Percentiles rank a stretch among this genome's conserved stretches.
Evolutionary conservation across 2,113 vertebrate species (phyloP).

Genomic region (Pimephales promelas): DNA sequence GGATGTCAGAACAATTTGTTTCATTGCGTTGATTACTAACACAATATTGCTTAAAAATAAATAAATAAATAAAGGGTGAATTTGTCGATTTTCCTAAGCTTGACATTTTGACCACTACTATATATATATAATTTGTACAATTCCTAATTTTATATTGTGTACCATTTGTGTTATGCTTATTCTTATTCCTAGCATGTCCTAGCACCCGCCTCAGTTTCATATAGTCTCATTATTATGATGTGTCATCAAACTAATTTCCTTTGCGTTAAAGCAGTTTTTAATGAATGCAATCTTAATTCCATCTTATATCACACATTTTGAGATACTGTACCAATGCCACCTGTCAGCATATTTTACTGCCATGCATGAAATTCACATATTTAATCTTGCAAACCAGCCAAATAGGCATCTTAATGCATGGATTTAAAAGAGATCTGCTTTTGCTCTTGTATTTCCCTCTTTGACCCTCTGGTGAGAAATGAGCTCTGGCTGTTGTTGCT

Average conservation of each 20-base stretch:
- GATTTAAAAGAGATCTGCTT: slow-evolving; percentile 16
- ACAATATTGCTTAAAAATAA: no score
- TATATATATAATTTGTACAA: not conserved
- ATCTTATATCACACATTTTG: slow-evolving; percentile 27
- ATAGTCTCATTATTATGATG: not conserved
- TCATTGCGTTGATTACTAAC: no score
- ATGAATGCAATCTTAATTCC: slow-evolving; percentile 4
- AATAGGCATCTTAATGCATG: not conserved
- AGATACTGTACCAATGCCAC: not conserved
- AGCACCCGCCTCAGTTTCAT: not conserved
- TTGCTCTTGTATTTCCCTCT: not conserved
- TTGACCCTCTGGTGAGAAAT: slow-evolving; percentile 6
- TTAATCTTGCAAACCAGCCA: slow-evolving; percentile 20
- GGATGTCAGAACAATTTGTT: no score
- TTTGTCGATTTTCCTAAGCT: no score
- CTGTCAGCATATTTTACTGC: slow-evolving; percentile 22
- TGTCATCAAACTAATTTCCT: not conserved
- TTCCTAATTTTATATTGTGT: not conserved
- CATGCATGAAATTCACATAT: not conserved
- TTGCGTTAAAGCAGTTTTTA: not conserved
- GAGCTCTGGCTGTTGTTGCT: slow-evolving; percentile 24
- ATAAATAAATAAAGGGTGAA: no score
- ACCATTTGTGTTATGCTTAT: not conserved
- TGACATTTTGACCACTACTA: no score
- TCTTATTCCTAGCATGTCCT: not conserved